Conservation (phyloP, 2,113 vertebrate species). For the Cromileptes altivelis region DNA sequence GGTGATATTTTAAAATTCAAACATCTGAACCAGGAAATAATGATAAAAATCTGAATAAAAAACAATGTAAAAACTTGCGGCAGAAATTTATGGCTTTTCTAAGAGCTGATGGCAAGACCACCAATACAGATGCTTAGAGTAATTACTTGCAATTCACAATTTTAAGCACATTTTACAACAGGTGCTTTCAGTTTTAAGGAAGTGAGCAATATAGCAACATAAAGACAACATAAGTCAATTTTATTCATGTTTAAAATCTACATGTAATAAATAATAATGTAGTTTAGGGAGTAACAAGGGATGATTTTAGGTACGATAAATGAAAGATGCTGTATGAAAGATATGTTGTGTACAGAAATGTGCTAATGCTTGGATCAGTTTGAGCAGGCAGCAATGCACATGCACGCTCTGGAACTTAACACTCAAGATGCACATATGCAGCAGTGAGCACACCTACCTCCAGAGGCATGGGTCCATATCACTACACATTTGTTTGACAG, state of each 20-base stretch:
- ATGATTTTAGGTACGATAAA: background rate
- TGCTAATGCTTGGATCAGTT: background rate
- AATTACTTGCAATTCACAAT: background rate
- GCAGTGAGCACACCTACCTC: background rate
- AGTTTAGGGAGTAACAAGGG: too few species aligned
- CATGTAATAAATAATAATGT: too few species aligned
- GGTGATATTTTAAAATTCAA: background rate
- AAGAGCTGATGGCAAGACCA: background rate
- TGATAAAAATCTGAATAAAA: background rate
- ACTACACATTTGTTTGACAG: conserved; percentile 48
- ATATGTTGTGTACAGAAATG: background rate
- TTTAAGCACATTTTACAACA: background rate
- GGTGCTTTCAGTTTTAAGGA: too few species aligned
- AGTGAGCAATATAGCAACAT: background rate
- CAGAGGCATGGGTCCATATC: conserved; percentile 24
- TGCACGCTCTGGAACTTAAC: background rate
- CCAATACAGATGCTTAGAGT: background rate
- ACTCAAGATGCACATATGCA: background rate
- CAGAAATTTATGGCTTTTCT: background rate
- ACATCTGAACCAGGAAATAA: background rate
- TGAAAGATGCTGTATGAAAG: background rate
- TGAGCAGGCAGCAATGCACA: background rate
- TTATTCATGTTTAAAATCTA: background rate
- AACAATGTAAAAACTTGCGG: background rate
- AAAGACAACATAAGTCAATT: background rate